Base-by-base conservation (phyloP, 2,113 vertebrate species). In the Fulica atra region DNA sequence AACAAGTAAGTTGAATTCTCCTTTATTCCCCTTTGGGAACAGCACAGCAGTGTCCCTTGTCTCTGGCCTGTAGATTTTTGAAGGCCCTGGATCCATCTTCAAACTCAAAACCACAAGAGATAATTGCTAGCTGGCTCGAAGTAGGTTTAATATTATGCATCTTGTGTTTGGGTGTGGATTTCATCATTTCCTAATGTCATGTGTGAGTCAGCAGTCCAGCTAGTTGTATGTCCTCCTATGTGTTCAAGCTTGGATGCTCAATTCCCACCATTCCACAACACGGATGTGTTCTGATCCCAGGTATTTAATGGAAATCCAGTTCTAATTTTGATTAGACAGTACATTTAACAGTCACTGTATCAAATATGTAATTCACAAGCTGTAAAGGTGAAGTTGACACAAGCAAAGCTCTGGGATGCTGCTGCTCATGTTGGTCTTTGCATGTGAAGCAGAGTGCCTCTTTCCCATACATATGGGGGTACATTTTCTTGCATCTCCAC, bases 1-100 rank as follows among this genome's bases (percentile, higher is more conserved):
- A 99, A 59, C 99, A 99, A 98, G 99, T 99, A 93, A 89, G 84
- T 51, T 28, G 72, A 50, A 25, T 36, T 63, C 12, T 40, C 14
- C 35, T 71, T 57, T 42, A 16, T 64, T 84, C 19, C 61, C 79
- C 35, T 25, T 61, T n/a, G 53, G 24, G 38, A 54, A 17, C 36
- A 51, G 44, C n/a, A 18, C 59, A 8, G 4, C 61, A 53, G 13
- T 9, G 7, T 36, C 74, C 35, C 69, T 60, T 65, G 25, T 48
- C 42, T 66, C 84, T 71, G 44, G 12, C 71, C 44, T 72, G 2
- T 60, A 9, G 14, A 21, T 5, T 31, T 79, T 59, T 24, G 13
- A 76, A 76, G 70, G 79, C 65, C 68, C 33, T 24, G 29, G 7
- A 19, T 84, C 26, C 40, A n/a, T 23, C 79, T 61, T 48, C 16